Evolutionary conservation across 1,140 invertebrate species (phyloP).

Genomic region (Lutraria rhynchaena): DNA sequence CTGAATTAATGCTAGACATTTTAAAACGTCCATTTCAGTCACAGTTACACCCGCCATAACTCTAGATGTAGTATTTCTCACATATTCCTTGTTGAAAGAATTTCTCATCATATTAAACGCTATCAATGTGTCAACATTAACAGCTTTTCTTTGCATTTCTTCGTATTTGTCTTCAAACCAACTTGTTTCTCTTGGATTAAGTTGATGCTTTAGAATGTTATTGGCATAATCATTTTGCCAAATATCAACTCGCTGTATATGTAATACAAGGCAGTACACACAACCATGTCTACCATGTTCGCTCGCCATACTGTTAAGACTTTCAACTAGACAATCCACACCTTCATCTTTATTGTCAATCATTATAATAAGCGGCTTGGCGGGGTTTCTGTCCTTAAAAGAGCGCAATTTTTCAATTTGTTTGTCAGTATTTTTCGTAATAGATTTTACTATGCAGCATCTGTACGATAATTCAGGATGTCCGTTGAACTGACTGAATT

Average conservation of each 20-base stretch:
- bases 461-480: conserved; percentile 13
- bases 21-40: conserved; percentile 8
- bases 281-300: conserved; percentile 19
- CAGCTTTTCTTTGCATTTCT: conserved; percentile 3
- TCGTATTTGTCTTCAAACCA: conserved; percentile 49
- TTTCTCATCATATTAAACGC: conserved; percentile 47
- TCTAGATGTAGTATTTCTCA: not conserved
- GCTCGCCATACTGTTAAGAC: conserved; percentile 14
- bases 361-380: conserved; percentile 26
- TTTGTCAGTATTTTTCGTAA: conserved; percentile 24
- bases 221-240: not conserved
- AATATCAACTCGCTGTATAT: conserved; percentile 4
- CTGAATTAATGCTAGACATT: conserved; percentile 12
- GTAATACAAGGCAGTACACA: conserved; percentile 22
- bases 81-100: conserved; percentile 40
- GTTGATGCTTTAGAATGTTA: conserved; percentile 15
- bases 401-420: conserved; percentile 32
- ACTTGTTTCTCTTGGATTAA: conserved; percentile 1
- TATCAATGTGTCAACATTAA: conserved; percentile 26
- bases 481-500: conserved; percentile 38
- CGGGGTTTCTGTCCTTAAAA: conserved; percentile 21
- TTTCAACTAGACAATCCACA: not conserved
- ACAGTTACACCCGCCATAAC: conserved; percentile 11
- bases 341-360: conserved; percentile 42
- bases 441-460: conserved; percentile 32